Evolutionary conservation across 2,888 invertebrate species (phyloP).

Genomic region (Cheiracanthium punctorium): DNA sequence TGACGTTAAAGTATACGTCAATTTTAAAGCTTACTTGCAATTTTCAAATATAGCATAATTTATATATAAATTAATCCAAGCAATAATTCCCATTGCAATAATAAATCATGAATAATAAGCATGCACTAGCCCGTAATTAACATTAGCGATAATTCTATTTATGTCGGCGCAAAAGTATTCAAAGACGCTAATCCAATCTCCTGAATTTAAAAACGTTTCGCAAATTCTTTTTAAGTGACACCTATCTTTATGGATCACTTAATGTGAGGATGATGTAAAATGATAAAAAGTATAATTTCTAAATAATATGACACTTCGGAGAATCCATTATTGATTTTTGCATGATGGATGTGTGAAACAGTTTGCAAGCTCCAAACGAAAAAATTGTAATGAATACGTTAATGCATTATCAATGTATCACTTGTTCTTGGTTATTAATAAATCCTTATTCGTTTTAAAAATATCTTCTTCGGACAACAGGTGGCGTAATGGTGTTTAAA

Average conservation of each 20-base stretch:
- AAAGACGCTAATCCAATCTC: no score
- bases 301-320: neutral
- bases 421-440: neutral
- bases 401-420: neutral
- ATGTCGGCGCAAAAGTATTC: no score
- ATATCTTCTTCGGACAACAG: neutral
- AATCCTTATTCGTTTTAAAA: neutral
- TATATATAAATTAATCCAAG: no score
- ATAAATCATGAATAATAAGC: no score
- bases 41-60: no score
- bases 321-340: neutral
- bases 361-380: neutral
- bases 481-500: neutral
- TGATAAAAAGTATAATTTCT: neutral
- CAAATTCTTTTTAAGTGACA: neutral
- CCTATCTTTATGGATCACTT: neutral
- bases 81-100: no score
- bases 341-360: neutral
- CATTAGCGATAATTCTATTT: no score
- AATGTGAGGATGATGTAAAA: neutral
- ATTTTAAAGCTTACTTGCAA: no score
- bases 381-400: neutral
- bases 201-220: no score
- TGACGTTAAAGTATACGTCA: no score
- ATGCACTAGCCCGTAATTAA: no score